Base-by-base conservation (phyloP, 2,888 invertebrate genomes). In the Lithophane semibrunnea region DNA sequence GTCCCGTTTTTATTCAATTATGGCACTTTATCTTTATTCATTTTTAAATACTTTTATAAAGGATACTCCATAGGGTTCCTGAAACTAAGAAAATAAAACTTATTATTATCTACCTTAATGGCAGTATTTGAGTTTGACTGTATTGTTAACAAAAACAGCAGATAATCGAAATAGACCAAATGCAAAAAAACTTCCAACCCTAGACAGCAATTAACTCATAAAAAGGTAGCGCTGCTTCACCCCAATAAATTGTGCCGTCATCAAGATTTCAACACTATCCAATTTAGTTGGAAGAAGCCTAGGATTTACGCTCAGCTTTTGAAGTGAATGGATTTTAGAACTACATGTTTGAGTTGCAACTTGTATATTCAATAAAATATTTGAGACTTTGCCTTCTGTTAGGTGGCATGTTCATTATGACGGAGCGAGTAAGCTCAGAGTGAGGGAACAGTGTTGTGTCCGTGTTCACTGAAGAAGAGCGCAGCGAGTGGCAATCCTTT, bases 181-280 rank as follows among this genome's bases (percentile, higher is more conserved):
- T 61, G 12, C 58, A 69, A 64, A 24, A 1, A 42, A 56, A 37
- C 54, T 58, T 61, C 16, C 61, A 84, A 60, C 84, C 82, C 79
- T 80, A 69, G 4, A 29, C 65, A 52, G 47, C 54, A 42, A 65
- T 72, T 68, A 74, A 67, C 77, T 79, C 84, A 79, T 86, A 84
- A 86, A 85, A 86, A 72, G 69, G 68, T 77, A 79, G 72, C 79
- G 42, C 56, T 68, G 63, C 61, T 67, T 64, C 69, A 64, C 77
- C 86, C 64, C 80, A 72, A 79, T 86, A 86, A 86, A 86, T 70
- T 73, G 75, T 76, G 67, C 75, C 74, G 74, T 84, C 79, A 84
- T 86, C 79, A 78, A 86, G 49, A 84, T 86, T 86, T 86, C 78
- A 84, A 77, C 77, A 79, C 82, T 75, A 80, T 84, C 85, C 82